phyloP scores from a whole-genome alignment of 2,797 vertebrate genomes.

The Clarias pachynema region DNA sequence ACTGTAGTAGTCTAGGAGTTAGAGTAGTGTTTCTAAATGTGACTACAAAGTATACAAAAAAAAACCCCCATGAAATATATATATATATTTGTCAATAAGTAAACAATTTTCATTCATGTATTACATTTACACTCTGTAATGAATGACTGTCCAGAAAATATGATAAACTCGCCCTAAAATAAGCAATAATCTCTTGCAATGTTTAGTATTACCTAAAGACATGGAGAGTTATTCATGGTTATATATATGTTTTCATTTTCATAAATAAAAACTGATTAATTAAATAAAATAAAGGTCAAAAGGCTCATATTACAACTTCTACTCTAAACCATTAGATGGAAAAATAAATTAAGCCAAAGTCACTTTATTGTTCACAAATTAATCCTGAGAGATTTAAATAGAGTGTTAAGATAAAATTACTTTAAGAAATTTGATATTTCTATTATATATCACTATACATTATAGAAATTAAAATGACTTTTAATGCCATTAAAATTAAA shows the following conservation, averaged over 20 bases:
- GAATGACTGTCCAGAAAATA: constrained; percentile 1
- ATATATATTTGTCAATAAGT: neutral
- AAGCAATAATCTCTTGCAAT: neutral
- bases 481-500: constrained; percentile 4
- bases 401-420: neutral
- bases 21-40: no score
- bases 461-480: constrained; percentile 21
- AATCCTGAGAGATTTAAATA: neutral
- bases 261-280: neutral
- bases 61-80: neutral
- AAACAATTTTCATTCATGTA: neutral
- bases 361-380: constrained; percentile 40
- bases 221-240: neutral
- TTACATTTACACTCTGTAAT: neutral
- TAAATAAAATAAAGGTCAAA: neutral
- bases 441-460: neutral
- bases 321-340: neutral
- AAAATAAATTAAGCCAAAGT: constrained; percentile 34
- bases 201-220: neutral
- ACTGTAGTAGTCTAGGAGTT: neutral
- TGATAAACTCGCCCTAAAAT: constrained; percentile 2
- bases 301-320: neutral
- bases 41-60: neutral
- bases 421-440: neutral
- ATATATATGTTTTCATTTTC: neutral